Evolutionary conservation across 2,113 vertebrate genomes (phyloP).

Genomic region (Lepisosteus osseus): DNA sequence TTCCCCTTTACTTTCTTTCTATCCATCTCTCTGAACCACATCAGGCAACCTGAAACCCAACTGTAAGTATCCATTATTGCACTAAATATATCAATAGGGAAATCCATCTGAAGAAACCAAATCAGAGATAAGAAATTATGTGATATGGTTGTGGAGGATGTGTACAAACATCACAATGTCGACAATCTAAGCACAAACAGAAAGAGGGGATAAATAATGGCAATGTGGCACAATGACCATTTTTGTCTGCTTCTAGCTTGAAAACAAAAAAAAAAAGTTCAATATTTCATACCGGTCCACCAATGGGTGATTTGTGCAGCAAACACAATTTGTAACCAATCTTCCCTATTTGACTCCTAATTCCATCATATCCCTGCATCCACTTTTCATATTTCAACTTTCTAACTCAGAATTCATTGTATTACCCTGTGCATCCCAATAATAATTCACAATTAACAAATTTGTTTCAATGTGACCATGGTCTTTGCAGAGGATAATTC

Average conservation of each 20-base stretch:
- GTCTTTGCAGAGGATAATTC: conserved; percentile 20
- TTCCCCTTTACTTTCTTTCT: conserved; percentile 44
- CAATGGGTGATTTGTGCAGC: conserved; percentile 2
- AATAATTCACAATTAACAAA: conserved; percentile 28
- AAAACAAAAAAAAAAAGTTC: neutral
- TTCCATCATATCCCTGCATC: neutral
- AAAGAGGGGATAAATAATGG: neutral
- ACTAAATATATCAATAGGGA: conserved; percentile 69
- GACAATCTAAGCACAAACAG: neutral
- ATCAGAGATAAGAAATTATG: conserved; percentile 10
- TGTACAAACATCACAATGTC: neutral
- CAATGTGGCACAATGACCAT: neutral
- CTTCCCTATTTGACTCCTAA: conserved; percentile 1
- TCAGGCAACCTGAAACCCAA: conserved; percentile 79
- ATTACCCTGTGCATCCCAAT: conserved; percentile 18
- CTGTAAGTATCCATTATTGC: conserved; percentile 60
- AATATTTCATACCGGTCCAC: neutral
- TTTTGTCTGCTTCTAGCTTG: neutral
- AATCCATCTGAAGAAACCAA: conserved; percentile 59
- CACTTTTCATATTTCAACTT: conserved; percentile 23
- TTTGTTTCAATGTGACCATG: conserved; percentile 16
- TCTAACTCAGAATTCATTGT: conserved; percentile 20
- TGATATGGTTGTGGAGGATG: conserved; percentile 14
- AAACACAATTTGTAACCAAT: conserved; percentile 7
- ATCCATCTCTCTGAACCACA: conserved; percentile 38